Evolutionary conservation across 2,113 vertebrate species (phyloP), one percentile per base, ranked within the genome.

Genomic region (Ctenomys sociabilis): DNA sequence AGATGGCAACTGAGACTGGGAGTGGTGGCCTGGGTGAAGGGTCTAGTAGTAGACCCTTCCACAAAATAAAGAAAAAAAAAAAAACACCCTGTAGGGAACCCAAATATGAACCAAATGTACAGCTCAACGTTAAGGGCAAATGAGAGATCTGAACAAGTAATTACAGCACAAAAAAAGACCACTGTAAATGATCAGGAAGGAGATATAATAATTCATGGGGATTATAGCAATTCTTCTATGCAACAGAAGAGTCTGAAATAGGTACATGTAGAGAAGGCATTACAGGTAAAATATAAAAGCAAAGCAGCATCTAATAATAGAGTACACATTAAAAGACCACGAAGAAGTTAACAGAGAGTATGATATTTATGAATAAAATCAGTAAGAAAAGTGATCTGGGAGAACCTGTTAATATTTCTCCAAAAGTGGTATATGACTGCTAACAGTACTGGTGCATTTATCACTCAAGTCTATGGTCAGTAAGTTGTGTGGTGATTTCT

Each of bases 41-140:
- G n/a, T n/a, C 49, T 49, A 49, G 49, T 49, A 49, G 49, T 49
- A 49, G 49, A 49, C 49, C 49, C 49, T 49, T 49, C 7, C 49
- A 8, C 12, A 49, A 49, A 10, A 8, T 49, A 49, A 49, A 10
- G 49, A 49, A 66, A 66, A 57, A 57, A 12, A 57, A 57, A 57
- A 57, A 12, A 57, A 57, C 14, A 57, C 54, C 61, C 11, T 37
- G 2, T 24, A 93, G 59, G 4, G 9, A 90, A 87, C 57, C 82
- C 37, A 30, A 94, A 94, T 45, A 90, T 61, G 59, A 86, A 93
- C 70, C 61, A 83, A 95, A 88, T 32, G 3, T 83, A 32, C 63
- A 70, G 35, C n/a, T 77, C 82, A 89, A 77, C 16, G 40, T 32
- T 59, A 86, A 90, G 24, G 43, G 68, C 9, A 96, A 49, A 92